phyloP scores from a whole-genome alignment of 2,888 invertebrate species.

The Spisula solida region DNA sequence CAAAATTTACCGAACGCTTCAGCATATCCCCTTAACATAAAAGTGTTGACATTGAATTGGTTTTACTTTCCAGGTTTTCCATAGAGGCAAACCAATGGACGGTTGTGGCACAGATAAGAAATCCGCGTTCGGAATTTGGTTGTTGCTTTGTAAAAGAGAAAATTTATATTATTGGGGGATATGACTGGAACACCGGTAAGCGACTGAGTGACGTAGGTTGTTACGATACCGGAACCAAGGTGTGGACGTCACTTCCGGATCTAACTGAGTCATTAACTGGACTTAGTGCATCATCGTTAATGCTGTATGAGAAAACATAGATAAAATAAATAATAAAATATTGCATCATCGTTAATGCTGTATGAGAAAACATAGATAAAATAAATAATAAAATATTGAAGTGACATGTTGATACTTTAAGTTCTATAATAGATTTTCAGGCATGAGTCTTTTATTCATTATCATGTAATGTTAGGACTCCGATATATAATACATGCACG shows the following conservation, averaged over 20 bases:
- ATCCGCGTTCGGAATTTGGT: constrained; percentile 79
- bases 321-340: constrained; percentile 5
- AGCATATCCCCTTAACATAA: too few relatives aligned
- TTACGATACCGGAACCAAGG: constrained; percentile 71
- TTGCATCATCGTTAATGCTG: constrained; percentile 64
- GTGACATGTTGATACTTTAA: too few relatives aligned
- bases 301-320: constrained; percentile 55
- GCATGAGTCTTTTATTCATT: too few relatives aligned
- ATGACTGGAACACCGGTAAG: constrained; percentile 77
- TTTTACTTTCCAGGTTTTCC: constrained; percentile 13
- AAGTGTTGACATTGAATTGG: too few relatives aligned
- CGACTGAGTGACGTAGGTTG: constrained; percentile 73
- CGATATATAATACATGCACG: too few relatives aligned
- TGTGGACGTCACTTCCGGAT: constrained; percentile 67
- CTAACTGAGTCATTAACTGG: constrained; percentile 73
- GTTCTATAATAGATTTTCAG: too few relatives aligned
- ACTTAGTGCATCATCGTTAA: constrained; percentile 63
- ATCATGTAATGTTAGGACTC: too few relatives aligned
- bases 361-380: constrained; percentile 46
- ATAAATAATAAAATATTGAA: constrained; percentile 29
- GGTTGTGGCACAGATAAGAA: constrained; percentile 69
- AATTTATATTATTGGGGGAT: constrained; percentile 79
- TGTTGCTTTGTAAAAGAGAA: constrained; percentile 69
- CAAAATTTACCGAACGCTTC: too few relatives aligned
- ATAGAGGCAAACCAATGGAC: constrained; percentile 75